A percentile compares a stretch with the other conserved stretches of the same genome.
Conservation (phyloP, 2,113 vertebrate genomes). For the Dicrurus megarhynchus region DNA sequence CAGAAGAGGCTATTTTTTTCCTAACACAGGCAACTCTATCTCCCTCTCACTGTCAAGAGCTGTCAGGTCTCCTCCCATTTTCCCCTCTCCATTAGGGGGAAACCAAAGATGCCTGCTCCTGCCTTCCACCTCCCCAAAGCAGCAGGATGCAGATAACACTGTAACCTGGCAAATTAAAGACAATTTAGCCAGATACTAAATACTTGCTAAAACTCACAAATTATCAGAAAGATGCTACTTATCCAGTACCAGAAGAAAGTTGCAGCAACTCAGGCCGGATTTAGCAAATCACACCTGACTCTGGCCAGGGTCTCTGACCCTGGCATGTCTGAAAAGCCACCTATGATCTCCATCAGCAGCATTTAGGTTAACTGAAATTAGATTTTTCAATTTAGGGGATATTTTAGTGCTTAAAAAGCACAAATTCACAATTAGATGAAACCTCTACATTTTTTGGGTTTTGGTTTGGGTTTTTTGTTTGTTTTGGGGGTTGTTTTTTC, state of each 20-base stretch:
- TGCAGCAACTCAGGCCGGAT: neutral
- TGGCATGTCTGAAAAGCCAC: neutral
- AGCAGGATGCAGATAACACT: neutral
- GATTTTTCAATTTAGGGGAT: neutral
- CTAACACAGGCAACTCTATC: neutral
- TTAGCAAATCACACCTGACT: neutral
- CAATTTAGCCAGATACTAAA: neutral
- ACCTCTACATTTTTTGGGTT: accelerated
- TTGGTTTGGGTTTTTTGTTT: neutral
- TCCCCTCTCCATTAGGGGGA: neutral
- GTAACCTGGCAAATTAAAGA: neutral
- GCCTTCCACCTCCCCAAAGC: neutral
- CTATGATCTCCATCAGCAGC: neutral
- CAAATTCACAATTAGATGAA: neutral
- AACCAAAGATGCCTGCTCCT: neutral
- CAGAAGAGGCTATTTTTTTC: neutral
- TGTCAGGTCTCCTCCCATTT: neutral
- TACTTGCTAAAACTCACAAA: neutral
- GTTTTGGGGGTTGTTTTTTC: too few relatives aligned
- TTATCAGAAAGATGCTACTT: neutral
- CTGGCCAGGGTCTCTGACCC: neutral
- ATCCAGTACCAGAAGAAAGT: neutral
- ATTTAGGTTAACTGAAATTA: neutral
- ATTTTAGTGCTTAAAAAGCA: neutral
- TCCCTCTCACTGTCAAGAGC: neutral